Base-by-base conservation (phyloP, 2,113 vertebrate genomes). In the Chaenogobius annularis region DNA sequence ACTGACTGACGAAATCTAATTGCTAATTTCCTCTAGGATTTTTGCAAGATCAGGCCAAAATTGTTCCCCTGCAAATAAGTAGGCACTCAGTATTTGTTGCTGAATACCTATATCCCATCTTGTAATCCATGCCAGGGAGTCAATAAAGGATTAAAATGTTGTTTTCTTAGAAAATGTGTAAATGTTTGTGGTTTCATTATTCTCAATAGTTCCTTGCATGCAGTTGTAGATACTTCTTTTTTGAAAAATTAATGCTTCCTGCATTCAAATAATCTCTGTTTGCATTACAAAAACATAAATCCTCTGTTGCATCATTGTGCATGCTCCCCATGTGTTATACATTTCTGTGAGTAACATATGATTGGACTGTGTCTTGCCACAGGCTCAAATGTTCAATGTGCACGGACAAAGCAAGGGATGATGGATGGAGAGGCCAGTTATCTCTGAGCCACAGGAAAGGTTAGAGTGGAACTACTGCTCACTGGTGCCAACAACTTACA, bases 381-480 rank as follows among this genome's bases (percentile, higher is more conserved):
- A 17, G 58, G 58, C 58, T 35, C 22, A 31, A 13, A 59, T 59
- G 56, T 59, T 26, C 26, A 61, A 61, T 17, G 58, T 61, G 58
- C 58, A 19, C 14, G 35, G 58, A 61, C 58, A 61, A 61, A 61
- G 26, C 58, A 13, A 7, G 3, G 58, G 58, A 61, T 61, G 58
- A 61, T 61, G 58, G 58, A 61, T 61, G 58, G 26, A 61, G 58
- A 35, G 13, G 58, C 58, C 23, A 61, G 13, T 35, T 61, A 61
- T 61, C 58, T 35, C 15, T 3, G 23, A 61, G 58, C 58, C 26
- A 61, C 58, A 61, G 58, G 26, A 61, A 61, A 61, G 23, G 58
- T 61, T 61, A 61, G 23, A 35, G 58, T 61, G 58, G 56, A 8
- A 35, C 23, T 35, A 14, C 56, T 31, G 56, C 22, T 22, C 56